A percentile compares a stretch with the other conserved stretches of the same genome.
Conservation (phyloP, 2,113 vertebrate genomes). For the Mirounga angustirostris region DNA sequence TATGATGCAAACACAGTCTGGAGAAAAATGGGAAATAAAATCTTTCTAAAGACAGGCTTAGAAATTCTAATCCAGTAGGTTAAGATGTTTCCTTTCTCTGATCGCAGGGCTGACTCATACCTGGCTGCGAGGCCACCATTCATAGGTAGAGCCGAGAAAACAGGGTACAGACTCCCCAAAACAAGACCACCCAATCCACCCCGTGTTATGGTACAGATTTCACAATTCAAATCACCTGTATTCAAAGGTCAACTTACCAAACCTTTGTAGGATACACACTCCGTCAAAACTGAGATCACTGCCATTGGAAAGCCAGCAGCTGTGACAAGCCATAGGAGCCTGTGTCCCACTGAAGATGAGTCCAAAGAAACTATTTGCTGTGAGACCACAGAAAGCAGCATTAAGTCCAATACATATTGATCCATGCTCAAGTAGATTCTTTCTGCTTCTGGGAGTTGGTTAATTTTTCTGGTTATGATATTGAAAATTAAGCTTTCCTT, state of each 20-base stretch:
- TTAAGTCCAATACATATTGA: neutral
- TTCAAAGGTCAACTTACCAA: neutral
- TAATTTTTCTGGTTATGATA: neutral
- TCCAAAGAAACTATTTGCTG: neutral
- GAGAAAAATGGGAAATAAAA: neutral
- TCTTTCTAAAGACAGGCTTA: neutral
- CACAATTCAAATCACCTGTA: constrained; percentile 90
- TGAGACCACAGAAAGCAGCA: neutral
- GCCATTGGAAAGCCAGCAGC: neutral
- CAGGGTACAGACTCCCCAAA: constrained; percentile 91
- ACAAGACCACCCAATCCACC: constrained; percentile 90
- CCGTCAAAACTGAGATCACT: neutral
- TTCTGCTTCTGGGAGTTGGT: neutral
- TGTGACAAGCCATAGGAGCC: neutral
- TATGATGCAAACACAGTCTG: neutral
- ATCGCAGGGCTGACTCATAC: constrained; percentile 73
- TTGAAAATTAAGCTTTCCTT: neutral
- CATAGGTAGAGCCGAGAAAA: constrained; percentile 92
- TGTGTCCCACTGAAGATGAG: neutral
- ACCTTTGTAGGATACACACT: neutral
- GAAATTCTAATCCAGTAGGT: neutral
- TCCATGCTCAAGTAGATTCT: neutral
- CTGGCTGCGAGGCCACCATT: constrained; percentile 91
- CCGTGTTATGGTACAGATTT: constrained; percentile 87
- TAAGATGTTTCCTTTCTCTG: neutral